phyloP scores from a whole-genome alignment of 2,113 vertebrate species.

The Delphinus delphis region DNA sequence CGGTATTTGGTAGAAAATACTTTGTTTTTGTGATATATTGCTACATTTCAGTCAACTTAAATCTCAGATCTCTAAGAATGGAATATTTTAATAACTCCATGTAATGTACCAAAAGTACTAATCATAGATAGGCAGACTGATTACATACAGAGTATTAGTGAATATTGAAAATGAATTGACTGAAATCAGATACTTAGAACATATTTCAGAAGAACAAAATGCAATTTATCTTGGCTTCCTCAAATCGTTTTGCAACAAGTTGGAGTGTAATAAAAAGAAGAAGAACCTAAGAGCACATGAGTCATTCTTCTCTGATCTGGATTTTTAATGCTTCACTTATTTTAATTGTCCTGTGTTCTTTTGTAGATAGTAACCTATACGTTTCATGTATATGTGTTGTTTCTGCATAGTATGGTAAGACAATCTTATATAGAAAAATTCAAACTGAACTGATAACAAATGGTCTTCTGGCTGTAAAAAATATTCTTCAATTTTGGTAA shows the following conservation, averaged over 20 bases:
- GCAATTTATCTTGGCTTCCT: neutral
- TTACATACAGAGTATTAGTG: neutral
- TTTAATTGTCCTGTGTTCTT: constrained; percentile 11
- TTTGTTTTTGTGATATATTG: neutral
- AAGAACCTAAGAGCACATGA: neutral
- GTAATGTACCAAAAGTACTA: neutral
- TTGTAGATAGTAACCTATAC: neutral
- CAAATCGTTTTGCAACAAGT: neutral
- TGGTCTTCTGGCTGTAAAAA: neutral
- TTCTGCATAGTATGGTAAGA: neutral
- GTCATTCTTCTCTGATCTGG: neutral
- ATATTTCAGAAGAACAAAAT: constrained; percentile 20
- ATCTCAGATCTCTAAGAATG: neutral
- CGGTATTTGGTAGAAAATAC: neutral
- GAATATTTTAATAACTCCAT: neutral
- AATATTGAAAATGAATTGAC: neutral
- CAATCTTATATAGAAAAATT: neutral
- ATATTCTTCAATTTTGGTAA: neutral
- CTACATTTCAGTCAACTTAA: neutral
- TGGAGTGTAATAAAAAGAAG: neutral
- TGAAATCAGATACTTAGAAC: neutral
- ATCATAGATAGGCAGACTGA: neutral
- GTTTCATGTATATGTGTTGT: neutral
- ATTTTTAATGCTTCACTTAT: neutral
- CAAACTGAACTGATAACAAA: neutral